These are phyloP conservation scores for Pseudopipra pipra DNA, from an alignment of 2,113 vertebrate genomes.

Conservation along the genomic window DNA sequence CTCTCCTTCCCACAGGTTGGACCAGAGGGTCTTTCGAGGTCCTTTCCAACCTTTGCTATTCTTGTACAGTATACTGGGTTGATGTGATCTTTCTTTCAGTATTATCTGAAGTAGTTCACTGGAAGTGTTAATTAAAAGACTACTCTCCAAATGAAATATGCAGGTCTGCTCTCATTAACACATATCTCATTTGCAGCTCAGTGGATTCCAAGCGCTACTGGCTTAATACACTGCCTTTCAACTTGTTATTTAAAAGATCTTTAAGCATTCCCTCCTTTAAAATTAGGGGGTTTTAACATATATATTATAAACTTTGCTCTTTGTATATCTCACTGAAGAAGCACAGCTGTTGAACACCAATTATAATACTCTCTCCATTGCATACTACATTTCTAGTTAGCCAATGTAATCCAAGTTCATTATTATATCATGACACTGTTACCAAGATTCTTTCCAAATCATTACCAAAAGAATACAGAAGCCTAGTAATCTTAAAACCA, in stretches of 20 bases:
- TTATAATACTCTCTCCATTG: background rate
- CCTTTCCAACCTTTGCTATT: background rate
- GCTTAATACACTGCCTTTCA: background rate
- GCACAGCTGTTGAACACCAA: background rate
- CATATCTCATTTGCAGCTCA: background rate
- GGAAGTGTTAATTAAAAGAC: conserved; percentile 6
- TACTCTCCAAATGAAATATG: background rate
- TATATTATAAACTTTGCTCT: conserved; percentile 9
- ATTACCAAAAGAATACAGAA: background rate
- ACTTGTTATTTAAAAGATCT: background rate
- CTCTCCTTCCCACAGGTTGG: background rate
- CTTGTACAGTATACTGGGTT: background rate
- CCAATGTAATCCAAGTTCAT: background rate
- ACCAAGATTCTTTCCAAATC: background rate
- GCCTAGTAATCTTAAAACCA: background rate
- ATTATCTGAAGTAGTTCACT: background rate
- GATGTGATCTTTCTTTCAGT: background rate
- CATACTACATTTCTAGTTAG: background rate
- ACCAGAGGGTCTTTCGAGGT: background rate
- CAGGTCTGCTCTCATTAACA: background rate
- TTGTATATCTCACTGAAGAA: background rate
- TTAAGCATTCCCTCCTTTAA: conserved; percentile 4
- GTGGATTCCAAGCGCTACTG: background rate
- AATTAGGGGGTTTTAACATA: background rate
- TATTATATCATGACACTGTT: background rate